phyloP scores from a whole-genome alignment of 37 sponge, comb jelly and placozoan species.

The Agelas oroides region DNA sequence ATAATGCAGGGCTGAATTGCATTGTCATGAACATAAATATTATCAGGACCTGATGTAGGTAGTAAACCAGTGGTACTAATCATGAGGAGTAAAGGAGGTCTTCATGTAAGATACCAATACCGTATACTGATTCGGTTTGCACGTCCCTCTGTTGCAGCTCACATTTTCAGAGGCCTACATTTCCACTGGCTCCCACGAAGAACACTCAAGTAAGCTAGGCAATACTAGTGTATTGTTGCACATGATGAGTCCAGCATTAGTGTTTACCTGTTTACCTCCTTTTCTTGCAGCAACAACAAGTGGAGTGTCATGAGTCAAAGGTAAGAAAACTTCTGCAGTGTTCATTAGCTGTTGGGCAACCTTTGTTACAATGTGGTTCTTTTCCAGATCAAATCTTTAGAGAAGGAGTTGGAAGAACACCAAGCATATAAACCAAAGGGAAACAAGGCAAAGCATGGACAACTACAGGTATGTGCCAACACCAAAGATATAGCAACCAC shows the following conservation, averaged over 20 bases:
- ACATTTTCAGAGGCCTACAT: slow-evolving; percentile 67
- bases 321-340: not conserved
- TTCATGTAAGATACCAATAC: too few relatives aligned
- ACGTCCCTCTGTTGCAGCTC: too few relatives aligned
- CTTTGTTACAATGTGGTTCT: too few relatives aligned
- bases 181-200: slow-evolving; percentile 72
- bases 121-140: not conserved
- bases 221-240: too few relatives aligned
- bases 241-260: too few relatives aligned
- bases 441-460: slow-evolving; percentile 19
- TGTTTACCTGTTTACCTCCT: too few relatives aligned
- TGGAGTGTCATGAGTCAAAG: slow-evolving; percentile 22
- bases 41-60: too few relatives aligned
- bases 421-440: slow-evolving; percentile 61
- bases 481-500: not conserved
- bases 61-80: too few relatives aligned
- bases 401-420: slow-evolving; percentile 74
- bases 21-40: too few relatives aligned
- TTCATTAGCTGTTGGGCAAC: too few relatives aligned
- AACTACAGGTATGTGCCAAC: slow-evolving; percentile 25
- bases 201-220: slow-evolving; percentile 37
- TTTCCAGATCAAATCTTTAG: slow-evolving; percentile 53
- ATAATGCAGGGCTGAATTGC: too few relatives aligned
- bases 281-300: slow-evolving; percentile 36
- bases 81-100: too few relatives aligned